Evolutionary conservation across 2,888 invertebrate genomes (phyloP).

Genomic region (Prosopocoilus inquinatus): DNA sequence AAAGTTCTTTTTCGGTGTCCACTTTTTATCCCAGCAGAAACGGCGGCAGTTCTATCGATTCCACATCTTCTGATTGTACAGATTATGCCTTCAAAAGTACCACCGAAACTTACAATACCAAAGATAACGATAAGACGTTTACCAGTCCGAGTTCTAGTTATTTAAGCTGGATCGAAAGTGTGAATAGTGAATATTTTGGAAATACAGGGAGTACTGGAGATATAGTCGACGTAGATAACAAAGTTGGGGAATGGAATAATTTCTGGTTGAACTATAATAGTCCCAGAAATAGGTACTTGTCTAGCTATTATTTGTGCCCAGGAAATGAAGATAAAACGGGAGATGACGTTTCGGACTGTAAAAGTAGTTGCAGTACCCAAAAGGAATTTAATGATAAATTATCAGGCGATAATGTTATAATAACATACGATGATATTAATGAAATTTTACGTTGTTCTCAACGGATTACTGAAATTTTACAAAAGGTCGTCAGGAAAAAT

Average conservation of each 20-base stretch:
- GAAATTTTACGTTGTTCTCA: constrained; percentile 47
- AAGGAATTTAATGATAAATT: constrained; percentile 43
- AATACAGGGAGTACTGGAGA: constrained; percentile 30
- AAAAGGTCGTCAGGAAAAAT: constrained; percentile 43
- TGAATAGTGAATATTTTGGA: constrained; percentile 44
- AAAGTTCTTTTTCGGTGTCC: constrained; percentile 41
- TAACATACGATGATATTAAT: constrained; percentile 45
- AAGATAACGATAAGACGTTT: constrained; percentile 36
- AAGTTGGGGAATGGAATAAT: constrained; percentile 52
- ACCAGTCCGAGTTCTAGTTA: constrained; percentile 46
- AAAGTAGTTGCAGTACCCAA: constrained; percentile 46
- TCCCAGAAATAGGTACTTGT: constrained; percentile 42
- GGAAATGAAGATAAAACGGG: constrained; percentile 36
- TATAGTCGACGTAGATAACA: constrained; percentile 36
- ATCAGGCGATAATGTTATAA: constrained; percentile 31
- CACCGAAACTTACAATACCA: constrained; percentile 30
- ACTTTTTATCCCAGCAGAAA: constrained; percentile 34
- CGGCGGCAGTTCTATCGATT: constrained; percentile 41
- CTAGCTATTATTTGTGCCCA: constrained; percentile 40
- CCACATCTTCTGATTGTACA: constrained; percentile 40
- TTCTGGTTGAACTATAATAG: constrained; percentile 51
- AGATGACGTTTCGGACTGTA: constrained; percentile 45
- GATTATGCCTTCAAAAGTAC: constrained; percentile 42
- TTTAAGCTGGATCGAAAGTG: constrained; percentile 50
- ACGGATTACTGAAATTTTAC: constrained; percentile 46